Evolutionary conservation across 2,113 vertebrate genomes (phyloP).

Genomic region (Chaenogobius annularis): DNA sequence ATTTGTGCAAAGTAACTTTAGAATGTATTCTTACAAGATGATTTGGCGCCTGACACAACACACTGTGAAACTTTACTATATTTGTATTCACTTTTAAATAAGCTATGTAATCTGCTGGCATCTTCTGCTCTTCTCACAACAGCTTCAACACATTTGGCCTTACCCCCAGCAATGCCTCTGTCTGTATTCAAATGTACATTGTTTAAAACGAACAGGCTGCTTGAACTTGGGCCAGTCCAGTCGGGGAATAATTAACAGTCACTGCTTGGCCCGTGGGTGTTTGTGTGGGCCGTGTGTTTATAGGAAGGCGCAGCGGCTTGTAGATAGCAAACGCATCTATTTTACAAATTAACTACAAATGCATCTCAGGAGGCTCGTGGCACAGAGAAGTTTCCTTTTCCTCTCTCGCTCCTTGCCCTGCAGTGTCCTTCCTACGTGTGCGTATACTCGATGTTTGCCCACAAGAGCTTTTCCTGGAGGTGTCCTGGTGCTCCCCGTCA

Average conservation of each 20-base stretch:
- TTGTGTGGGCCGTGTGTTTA: conserved; percentile 37
- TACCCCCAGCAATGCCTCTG: not conserved
- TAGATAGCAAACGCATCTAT: conserved; percentile 33
- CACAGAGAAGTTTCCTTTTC: conserved; percentile 10
- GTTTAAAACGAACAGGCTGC: not conserved
- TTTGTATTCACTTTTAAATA: not conserved
- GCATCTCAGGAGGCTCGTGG: conserved; percentile 34
- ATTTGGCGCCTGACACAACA: not conserved
- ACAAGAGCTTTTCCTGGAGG: conserved; percentile 19
- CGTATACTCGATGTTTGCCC: conserved; percentile 23
- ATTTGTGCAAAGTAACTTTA: not conserved
- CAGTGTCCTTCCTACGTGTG: conserved; percentile 6
- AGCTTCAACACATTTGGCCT: not conserved
- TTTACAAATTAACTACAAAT: conserved; percentile 48
- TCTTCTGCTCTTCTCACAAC: not conserved
- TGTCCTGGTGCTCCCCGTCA: conserved; percentile 26
- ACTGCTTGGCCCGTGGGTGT: conserved; percentile 33
- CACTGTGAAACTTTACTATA: not conserved
- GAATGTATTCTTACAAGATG: not conserved
- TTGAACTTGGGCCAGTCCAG: conserved; percentile 16
- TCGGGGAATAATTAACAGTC: conserved; percentile 46
- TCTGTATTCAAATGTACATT: not conserved
- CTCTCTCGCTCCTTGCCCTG: conserved; percentile 15
- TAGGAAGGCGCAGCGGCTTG: conserved; percentile 31
- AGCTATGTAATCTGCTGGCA: not conserved